These are phyloP conservation scores for Zoanthus sansibaricus DNA, from an alignment of 92 coral and sea anemone species.

Conservation along the genomic window DNA sequence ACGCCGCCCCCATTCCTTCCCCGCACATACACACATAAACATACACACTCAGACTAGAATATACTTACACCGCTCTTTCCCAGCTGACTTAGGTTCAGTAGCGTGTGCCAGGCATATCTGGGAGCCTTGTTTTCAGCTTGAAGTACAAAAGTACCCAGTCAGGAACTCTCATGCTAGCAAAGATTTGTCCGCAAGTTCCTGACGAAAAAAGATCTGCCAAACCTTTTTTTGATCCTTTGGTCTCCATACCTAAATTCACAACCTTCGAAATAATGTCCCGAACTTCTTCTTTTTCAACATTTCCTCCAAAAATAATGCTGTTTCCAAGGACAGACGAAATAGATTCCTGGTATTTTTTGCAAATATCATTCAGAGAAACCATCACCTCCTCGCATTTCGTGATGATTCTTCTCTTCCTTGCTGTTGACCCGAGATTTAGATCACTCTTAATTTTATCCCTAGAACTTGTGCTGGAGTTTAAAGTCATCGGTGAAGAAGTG, in stretches of 20 bases:
- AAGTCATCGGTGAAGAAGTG: too few species aligned
- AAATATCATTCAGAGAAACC: constrained; percentile 7
- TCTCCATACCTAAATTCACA: constrained; percentile 54
- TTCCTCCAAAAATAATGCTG: constrained; percentile 6
- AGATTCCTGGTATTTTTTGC: constrained; percentile 10
- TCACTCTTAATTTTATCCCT: constrained; percentile 26
- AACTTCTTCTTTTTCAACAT: constrained; percentile 21
- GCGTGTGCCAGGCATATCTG: constrained; percentile 68
- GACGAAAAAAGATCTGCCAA: constrained; percentile 53
- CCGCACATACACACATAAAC: not conserved
- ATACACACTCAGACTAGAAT: too few species aligned
- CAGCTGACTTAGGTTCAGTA: constrained; percentile 66
- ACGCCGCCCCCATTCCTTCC: not conserved
- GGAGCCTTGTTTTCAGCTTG: constrained; percentile 60
- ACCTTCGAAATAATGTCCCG: constrained; percentile 40
- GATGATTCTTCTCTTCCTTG: constrained; percentile 12
- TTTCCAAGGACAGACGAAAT: constrained; percentile 34
- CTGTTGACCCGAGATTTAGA: constrained; percentile 16
- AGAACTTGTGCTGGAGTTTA: not conserved
- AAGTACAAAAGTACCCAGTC: constrained; percentile 70
- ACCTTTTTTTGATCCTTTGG: constrained; percentile 56
- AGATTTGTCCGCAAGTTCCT: constrained; percentile 29
- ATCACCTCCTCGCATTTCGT: constrained; percentile 31
- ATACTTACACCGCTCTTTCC: constrained; percentile 68
- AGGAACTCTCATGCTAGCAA: constrained; percentile 62